Evolutionary conservation across 2,888 invertebrate species (phyloP).

Genomic region (Danaus chrysippus): DNA sequence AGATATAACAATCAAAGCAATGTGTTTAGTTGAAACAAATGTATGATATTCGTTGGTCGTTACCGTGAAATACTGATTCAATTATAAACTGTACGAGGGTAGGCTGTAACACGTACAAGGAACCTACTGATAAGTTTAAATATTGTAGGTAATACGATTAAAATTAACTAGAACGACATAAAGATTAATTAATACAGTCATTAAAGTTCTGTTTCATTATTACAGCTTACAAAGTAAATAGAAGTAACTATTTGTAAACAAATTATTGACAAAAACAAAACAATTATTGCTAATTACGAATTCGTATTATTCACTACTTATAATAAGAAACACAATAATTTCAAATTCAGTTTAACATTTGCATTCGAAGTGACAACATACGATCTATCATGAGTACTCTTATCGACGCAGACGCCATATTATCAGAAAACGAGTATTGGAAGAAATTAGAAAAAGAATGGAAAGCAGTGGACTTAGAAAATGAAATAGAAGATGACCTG

Average conservation of each 20-base stretch:
- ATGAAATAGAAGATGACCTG: constrained; percentile 48
- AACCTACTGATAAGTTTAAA: no score
- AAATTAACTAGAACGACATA: neutral
- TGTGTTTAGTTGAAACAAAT: constrained; percentile 36
- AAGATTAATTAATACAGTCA: constrained; percentile 8
- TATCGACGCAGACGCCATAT: constrained; percentile 54
- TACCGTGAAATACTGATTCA: constrained; percentile 40
- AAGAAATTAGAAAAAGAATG: constrained; percentile 60
- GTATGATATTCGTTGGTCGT: constrained; percentile 33
- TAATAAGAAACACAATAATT: constrained; percentile 10
- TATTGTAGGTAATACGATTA: no score
- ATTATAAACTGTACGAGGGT: constrained; percentile 28
- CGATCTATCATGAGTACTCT: constrained; percentile 40
- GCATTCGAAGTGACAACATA: constrained; percentile 6
- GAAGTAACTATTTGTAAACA: no score
- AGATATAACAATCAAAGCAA: constrained; percentile 32
- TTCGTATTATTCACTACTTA: neutral
- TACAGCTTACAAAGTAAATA: no score
- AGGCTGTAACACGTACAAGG: neutral
- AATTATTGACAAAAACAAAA: no score
- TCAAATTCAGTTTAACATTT: constrained; percentile 20
- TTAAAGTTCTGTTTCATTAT: no score
- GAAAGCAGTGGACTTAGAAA: constrained; percentile 64
- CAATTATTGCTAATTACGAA: no score
- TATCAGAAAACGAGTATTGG: constrained; percentile 65